phyloP scores from a whole-genome alignment of 2,113 vertebrate genomes.

The Acinonyx jubatus region DNA sequence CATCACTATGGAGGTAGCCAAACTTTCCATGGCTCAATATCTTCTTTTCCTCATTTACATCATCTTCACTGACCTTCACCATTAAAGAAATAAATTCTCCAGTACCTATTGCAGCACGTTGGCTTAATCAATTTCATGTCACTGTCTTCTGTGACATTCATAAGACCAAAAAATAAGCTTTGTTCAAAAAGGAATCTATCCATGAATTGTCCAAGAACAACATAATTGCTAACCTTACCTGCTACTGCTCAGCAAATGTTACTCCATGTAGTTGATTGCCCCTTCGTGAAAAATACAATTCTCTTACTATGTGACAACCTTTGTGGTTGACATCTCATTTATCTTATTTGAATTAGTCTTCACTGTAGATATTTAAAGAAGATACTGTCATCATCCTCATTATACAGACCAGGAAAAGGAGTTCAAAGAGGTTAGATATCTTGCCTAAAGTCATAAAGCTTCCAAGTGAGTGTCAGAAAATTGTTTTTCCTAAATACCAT shows the following conservation, averaged over 20 bases:
- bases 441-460: background rate
- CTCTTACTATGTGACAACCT: background rate
- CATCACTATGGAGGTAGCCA: constrained; percentile 13
- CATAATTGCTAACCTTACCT: background rate
- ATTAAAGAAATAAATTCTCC: constrained; percentile 24
- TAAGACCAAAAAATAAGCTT: constrained; percentile 21
- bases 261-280: background rate
- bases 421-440: background rate
- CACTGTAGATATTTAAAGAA: background rate
- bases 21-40: background rate
- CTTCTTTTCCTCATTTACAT: constrained; percentile 6
- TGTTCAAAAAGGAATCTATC: constrained; percentile 14
- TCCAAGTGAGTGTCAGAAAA: constrained; percentile 8
- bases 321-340: constrained; percentile 14
- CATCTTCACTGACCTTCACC: constrained; percentile 30
- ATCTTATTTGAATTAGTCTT: constrained; percentile 28
- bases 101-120: background rate
- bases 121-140: background rate
- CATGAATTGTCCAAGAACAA: constrained; percentile 4
- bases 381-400: constrained; percentile 21
- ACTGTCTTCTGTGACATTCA: constrained; percentile 31
- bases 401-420: background rate
- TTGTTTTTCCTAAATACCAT: constrained; percentile 1
- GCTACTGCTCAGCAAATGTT: background rate
- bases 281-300: constrained; percentile 38